These are phyloP conservation scores for Nasonovia ribisnigri DNA, from an alignment of 2,888 invertebrate species.

Conservation along the genomic window DNA sequence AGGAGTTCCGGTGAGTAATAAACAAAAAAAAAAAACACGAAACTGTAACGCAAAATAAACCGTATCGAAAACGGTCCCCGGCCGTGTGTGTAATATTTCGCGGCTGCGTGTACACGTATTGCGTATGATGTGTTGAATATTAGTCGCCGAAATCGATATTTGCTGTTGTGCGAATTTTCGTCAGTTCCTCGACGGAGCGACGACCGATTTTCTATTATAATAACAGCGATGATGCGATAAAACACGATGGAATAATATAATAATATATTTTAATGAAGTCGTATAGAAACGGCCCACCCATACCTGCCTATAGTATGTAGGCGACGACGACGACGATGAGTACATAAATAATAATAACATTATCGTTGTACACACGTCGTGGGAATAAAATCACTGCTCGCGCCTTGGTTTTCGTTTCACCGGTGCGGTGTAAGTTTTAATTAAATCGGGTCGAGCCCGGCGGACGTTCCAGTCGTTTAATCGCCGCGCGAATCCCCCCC, in stretches of 20 bases:
- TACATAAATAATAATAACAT: background rate
- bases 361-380: background rate
- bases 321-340: background rate
- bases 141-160: slow-evolving; percentile 1
- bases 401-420: background rate
- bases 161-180: background rate
- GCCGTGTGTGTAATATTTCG: background rate
- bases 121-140: slow-evolving; percentile 1
- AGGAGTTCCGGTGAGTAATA: background rate
- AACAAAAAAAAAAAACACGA: background rate
- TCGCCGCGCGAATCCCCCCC: background rate
- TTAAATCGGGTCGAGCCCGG: slow-evolving; percentile 15
- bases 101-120: background rate
- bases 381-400: background rate
- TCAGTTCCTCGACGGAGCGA: background rate
- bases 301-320: too few species aligned
- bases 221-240: background rate
- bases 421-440: slow-evolving; percentile 18
- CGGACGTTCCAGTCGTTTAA: background rate
- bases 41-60: background rate
- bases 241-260: background rate
- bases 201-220: background rate
- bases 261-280: background rate
- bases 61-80: background rate
- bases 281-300: background rate